Conservation (phyloP, 2,797 vertebrate genomes). For the Ibycter americanus region DNA sequence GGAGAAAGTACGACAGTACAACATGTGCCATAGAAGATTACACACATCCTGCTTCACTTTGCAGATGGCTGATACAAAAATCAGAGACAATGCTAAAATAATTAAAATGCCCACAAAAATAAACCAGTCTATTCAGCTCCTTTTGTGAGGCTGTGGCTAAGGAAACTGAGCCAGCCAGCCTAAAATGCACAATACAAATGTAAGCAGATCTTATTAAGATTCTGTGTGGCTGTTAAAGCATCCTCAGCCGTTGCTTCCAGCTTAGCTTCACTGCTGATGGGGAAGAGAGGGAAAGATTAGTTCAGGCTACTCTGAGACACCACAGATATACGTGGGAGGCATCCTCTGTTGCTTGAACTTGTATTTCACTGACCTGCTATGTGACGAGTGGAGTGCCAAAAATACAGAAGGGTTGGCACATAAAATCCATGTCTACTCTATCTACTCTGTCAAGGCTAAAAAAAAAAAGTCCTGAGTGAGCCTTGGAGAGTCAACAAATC, state of each 20-base stretch:
- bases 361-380: constrained; percentile 22
- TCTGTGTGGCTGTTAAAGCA: constrained; percentile 26
- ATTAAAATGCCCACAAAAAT: constrained; percentile 36
- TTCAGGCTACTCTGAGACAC: constrained; percentile 32
- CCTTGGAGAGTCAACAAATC: constrained; percentile 63
- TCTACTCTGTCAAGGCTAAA: constrained; percentile 31
- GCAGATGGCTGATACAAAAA: constrained; percentile 54
- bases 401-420: constrained; percentile 40
- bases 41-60: constrained; percentile 3
- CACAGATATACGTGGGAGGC: neutral
- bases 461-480: constrained; percentile 39
- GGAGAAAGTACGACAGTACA: constrained; percentile 29
- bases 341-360: constrained; percentile 34
- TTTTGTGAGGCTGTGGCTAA: constrained; percentile 17
- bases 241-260: neutral
- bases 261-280: neutral
- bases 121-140: neutral
- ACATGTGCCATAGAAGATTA: constrained; percentile 39
- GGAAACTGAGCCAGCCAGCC: constrained; percentile 19
- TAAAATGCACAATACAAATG: constrained; percentile 31
- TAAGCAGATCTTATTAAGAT: constrained; percentile 66
- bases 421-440: constrained; percentile 51
- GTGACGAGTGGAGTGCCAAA: constrained; percentile 53
- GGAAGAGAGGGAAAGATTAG: constrained; percentile 26
- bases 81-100: constrained; percentile 45